A percentile compares a stretch with the other conserved stretches of the same genome.
Conservation (phyloP, 2,797 vertebrate species). For the Neostethus bicornis region DNA sequence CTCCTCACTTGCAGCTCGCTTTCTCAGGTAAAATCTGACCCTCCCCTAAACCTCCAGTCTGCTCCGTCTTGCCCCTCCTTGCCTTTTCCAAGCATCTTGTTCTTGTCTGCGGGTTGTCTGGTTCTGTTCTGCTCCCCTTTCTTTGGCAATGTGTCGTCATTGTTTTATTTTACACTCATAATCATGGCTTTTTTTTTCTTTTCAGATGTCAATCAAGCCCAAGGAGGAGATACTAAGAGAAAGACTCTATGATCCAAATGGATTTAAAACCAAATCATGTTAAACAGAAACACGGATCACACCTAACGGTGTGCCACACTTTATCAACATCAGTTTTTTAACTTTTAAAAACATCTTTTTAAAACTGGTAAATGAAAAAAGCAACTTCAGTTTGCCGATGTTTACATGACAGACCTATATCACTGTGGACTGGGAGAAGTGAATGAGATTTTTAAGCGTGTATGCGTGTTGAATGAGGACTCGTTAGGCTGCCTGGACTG, state of each 20-base stretch:
- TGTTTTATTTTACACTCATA: constrained; percentile 1
- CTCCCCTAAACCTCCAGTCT: constrained; percentile 29
- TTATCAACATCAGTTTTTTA: constrained; percentile 31
- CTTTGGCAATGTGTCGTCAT: constrained; percentile 53
- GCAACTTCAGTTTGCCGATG: constrained; percentile 68
- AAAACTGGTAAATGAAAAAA: constrained; percentile 63
- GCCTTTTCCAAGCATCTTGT: constrained; percentile 33
- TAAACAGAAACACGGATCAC: constrained; percentile 5
- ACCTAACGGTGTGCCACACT: constrained; percentile 13
- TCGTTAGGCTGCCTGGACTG: constrained; percentile 26
- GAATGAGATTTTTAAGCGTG: constrained; percentile 43
- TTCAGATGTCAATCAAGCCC: constrained; percentile 94
- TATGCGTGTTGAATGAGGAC: constrained; percentile 7
- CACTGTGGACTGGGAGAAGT: constrained; percentile 78
- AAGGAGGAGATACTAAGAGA: constrained; percentile 92
- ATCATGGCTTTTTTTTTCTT: constrained; percentile 10
- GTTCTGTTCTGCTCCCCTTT: constrained; percentile 37
- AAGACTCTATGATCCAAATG: constrained; percentile 89
- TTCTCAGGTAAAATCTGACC: constrained; percentile 88
- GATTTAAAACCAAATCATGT: neutral
- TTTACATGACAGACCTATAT: constrained; percentile 83
- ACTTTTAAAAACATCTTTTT: constrained; percentile 57
- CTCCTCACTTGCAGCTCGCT: constrained; percentile 93
- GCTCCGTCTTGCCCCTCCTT: constrained; percentile 23
- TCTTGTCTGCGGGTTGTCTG: constrained; percentile 26